Base-by-base conservation (phyloP, 1,140 invertebrate species). In the Oreohelix idahoensis region DNA sequence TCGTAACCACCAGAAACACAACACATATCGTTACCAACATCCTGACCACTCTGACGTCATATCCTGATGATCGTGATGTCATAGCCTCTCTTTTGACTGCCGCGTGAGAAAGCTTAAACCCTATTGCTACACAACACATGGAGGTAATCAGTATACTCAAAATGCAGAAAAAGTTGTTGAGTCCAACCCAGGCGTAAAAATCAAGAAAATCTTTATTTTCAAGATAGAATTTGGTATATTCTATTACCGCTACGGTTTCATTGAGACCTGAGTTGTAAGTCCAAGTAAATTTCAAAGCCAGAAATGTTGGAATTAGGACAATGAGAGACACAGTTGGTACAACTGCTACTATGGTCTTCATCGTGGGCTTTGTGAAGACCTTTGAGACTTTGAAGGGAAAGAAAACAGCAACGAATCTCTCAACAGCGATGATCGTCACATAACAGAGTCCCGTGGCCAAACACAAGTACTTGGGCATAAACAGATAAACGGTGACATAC, bases 381-480 rank as follows among this genome's bases (percentile, higher is more conserved):
- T n/a, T 35, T 4, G 77, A 79, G 4, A 79, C 77, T 15, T 66
- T 2, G 32, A 79, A 79, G 1, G 77, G 77, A 26, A 66, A 79
- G 39, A 36, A 63, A n/a, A 79, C 58, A 26, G 77, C 77, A 4
- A 79, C 32, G 15, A 66, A 49, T 49, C 77, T 79, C 32, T 79
- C 77, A 1, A 79, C n/a, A 26, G 77, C 17, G 36, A 79, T 79
- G 15, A 69, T 17, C 32, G n/a, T 35, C 2, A 79, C 58, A 26
- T 66, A 42, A 39, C 53, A 79, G 2, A 69, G 23, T 5, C 32
- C 13, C 10, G 53, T 36, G 20, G 29, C 13, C 15, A 23, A n/a
- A 23, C 49, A 39, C 8, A 66, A 5, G 13, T 29, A 15, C 10
- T 35, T 63, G 32, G 58, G 26, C n/a, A 49, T 20, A 13, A 63